Evolutionary conservation across 2,888 invertebrate species (phyloP).

Genomic region (Agriopis leucophaearia): DNA sequence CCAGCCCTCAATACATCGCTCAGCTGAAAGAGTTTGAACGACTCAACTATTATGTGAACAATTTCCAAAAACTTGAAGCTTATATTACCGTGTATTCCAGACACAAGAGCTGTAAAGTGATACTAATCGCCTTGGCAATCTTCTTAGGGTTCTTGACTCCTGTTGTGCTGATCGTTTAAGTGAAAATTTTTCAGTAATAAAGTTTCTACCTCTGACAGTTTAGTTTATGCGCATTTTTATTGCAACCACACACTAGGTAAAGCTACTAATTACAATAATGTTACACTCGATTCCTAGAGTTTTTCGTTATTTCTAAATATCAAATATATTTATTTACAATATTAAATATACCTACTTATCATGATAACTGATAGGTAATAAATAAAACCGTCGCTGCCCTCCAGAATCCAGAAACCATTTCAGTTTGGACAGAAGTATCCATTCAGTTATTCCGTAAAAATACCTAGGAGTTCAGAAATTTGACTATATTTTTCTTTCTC

Average conservation of each 20-base stretch:
- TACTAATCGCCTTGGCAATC: not conserved
- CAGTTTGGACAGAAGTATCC: not conserved
- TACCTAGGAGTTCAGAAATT: not conserved
- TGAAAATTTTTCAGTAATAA: constrained; percentile 1
- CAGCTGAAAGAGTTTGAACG: constrained; percentile 9
- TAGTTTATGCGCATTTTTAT: not conserved
- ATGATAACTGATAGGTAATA: not conserved
- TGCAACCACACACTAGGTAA: not conserved
- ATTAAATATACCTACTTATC: not conserved
- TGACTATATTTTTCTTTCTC: constrained; percentile 15
- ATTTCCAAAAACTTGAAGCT: not conserved
- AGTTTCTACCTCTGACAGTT: not conserved
- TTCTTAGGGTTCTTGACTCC: not conserved
- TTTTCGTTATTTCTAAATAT: not conserved
- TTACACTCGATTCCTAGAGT: not conserved
- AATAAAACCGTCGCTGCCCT: constrained; percentile 16
- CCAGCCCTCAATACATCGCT: not conserved
- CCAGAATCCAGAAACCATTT: not conserved
- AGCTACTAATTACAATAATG: not conserved
- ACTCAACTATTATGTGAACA: not conserved
- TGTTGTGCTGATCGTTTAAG: not conserved
- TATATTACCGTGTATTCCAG: constrained; percentile 7
- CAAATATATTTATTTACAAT: not conserved
- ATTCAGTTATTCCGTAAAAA: not conserved
- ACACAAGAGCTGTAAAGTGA: not conserved